Evolutionary conservation across 2,113 vertebrate genomes (phyloP).

Genomic region (Fukomys damarensis): DNA sequence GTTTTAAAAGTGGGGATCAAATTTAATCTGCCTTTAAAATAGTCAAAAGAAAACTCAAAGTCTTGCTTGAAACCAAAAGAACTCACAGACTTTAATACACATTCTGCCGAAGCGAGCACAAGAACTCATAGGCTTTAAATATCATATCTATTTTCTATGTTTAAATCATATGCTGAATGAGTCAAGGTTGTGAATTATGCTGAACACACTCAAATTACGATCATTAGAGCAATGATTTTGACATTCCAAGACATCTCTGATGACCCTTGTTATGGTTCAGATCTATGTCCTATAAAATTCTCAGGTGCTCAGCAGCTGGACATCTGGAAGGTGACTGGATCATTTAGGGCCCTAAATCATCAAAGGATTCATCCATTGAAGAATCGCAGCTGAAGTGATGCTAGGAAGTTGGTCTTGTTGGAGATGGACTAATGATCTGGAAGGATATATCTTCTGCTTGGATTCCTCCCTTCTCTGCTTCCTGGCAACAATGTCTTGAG

Average conservation of each 20-base stretch:
- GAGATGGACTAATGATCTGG: background rate
- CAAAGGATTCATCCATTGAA: background rate
- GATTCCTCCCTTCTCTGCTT: background rate
- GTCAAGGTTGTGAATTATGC: background rate
- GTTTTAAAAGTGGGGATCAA: background rate
- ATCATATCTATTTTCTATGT: background rate
- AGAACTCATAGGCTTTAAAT: background rate
- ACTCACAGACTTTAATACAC: background rate
- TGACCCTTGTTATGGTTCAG: background rate
- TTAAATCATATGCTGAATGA: background rate
- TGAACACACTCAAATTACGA: background rate
- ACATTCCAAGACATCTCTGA: background rate
- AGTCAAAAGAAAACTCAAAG: background rate
- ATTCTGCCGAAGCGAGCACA: too few relatives aligned
- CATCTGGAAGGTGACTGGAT: background rate
- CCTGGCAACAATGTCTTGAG: background rate
- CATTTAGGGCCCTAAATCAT: background rate
- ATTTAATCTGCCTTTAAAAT: background rate
- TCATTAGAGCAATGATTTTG: background rate
- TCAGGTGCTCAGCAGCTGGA: background rate
- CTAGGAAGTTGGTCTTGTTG: background rate
- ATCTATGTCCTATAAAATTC: background rate
- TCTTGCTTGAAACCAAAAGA: background rate
- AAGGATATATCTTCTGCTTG: background rate
- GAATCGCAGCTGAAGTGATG: background rate